Percentiles rank a stretch among this genome's conserved stretches.
Evolutionary conservation across 1,140 invertebrate species (phyloP).

Genomic region (Rhopalosiphum padi): DNA sequence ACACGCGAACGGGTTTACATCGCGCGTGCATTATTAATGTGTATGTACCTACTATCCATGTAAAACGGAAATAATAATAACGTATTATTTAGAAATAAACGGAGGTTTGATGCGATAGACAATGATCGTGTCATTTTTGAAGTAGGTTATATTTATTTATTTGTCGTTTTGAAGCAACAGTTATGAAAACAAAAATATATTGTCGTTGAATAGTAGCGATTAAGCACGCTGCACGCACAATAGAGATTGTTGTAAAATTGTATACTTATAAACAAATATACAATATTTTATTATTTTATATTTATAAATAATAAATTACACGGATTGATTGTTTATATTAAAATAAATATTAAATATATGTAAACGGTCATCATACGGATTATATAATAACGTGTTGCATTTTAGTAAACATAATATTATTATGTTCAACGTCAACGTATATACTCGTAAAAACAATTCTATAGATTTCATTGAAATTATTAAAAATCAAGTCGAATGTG

Average conservation of each 20-base stretch:
- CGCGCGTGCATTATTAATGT: not conserved
- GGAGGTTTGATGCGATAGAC: not conserved
- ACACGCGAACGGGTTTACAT: not conserved
- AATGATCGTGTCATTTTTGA: not conserved
- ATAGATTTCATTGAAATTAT: not conserved
- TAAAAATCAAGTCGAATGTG: not conserved
- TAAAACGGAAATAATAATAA: not conserved
- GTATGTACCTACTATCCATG: not conserved
- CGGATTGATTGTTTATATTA: not conserved
- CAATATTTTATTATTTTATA: not conserved
- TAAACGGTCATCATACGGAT: not conserved
- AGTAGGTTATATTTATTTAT: not conserved
- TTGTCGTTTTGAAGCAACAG: not conserved
- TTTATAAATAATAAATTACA: not conserved
- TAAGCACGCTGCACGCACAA: no score
- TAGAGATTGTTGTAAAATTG: no score
- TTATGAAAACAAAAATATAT: not conserved
- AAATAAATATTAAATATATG: not conserved
- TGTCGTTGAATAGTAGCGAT: no score
- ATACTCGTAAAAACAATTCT: not conserved
- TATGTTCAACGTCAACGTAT: not conserved
- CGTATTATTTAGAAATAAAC: not conserved
- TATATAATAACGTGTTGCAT: not conserved
- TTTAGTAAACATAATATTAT: not conserved
- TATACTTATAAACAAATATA: not conserved